A percentile compares a stretch with the other conserved stretches of the same genome.
phyloP scores from a whole-genome alignment of 2,797 vertebrate species.

The Potorous gilbertii region DNA sequence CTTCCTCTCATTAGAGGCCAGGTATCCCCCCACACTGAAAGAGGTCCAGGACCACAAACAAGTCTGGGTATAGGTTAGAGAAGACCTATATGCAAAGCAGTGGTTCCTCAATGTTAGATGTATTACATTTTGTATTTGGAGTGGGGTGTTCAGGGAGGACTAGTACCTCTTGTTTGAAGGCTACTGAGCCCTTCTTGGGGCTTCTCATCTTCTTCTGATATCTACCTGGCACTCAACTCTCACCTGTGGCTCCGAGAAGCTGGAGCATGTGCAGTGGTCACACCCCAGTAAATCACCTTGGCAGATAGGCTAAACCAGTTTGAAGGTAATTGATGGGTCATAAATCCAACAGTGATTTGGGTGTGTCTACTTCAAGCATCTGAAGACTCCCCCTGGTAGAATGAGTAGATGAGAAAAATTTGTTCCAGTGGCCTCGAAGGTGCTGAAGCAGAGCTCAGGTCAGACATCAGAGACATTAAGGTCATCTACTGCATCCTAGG shows the following conservation, averaged over 20 bases:
- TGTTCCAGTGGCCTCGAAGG: not conserved
- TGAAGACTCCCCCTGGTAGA: not conserved
- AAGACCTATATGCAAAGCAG: not conserved
- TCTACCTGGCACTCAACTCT: not conserved
- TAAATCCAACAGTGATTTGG: not conserved
- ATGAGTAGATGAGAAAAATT: not conserved
- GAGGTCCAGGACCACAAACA: not conserved
- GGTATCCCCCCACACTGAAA: not conserved
- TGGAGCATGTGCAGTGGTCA: not conserved
- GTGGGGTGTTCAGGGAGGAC: not conserved
- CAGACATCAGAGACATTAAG: not conserved
- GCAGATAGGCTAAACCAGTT: not conserved
- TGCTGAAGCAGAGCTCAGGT: not conserved
- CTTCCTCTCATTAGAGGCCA: not conserved
- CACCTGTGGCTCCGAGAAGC: not conserved
- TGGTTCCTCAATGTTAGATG: not conserved
- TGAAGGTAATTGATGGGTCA: not conserved
- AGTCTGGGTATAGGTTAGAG: not conserved
- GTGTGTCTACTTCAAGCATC: not conserved
- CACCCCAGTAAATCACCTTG: not conserved
- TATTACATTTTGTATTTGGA: not conserved
- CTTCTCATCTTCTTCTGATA: not conserved
- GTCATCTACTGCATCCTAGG: not conserved
- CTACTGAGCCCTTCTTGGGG: not conserved
- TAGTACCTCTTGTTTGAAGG: not conserved